Percentiles rank a stretch among this genome's conserved stretches.
These are phyloP conservation scores for Saccostrea cuccullata DNA, from an alignment of 1,140 invertebrate species.

Conservation along the genomic window DNA sequence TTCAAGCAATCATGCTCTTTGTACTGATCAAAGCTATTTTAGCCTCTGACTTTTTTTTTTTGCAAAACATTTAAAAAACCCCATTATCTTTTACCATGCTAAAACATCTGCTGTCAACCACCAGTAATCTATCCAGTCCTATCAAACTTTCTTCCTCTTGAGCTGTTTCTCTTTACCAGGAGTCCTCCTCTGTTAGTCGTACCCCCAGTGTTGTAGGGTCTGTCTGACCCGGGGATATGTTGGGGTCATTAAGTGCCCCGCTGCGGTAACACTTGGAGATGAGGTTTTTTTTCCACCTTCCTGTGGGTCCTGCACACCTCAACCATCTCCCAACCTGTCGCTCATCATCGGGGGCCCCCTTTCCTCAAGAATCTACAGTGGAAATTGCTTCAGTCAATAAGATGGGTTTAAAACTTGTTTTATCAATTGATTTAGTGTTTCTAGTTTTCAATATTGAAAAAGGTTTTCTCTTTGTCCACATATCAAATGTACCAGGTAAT, in stretches of 20 bases:
- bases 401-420: no score
- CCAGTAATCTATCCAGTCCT: no score
- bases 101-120: no score
- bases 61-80: no score
- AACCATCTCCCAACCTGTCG: constrained; percentile 70
- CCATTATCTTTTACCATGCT: no score
- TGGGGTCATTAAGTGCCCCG: constrained; percentile 60
- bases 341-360: constrained; percentile 67
- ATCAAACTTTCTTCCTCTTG: constrained; percentile 50
- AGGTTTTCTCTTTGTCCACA: no score
- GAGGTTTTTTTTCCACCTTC: constrained; percentile 68
- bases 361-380: constrained; percentile 67
- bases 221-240: constrained; percentile 69
- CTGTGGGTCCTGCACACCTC: constrained; percentile 65
- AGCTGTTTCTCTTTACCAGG: constrained; percentile 62
- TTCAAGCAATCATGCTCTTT: no score
- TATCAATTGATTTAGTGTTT: no score
- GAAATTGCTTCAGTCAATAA: neutral
- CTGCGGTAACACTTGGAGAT: constrained; percentile 68
- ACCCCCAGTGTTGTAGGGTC: constrained; percentile 71
- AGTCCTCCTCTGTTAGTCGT: constrained; percentile 65
- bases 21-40: no score
- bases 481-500: no score
- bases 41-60: no score
- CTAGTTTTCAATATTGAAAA: no score